Evolutionary conservation across 2,797 vertebrate species (phyloP).

Genomic region (Tenualosa thibaudeaui): DNA sequence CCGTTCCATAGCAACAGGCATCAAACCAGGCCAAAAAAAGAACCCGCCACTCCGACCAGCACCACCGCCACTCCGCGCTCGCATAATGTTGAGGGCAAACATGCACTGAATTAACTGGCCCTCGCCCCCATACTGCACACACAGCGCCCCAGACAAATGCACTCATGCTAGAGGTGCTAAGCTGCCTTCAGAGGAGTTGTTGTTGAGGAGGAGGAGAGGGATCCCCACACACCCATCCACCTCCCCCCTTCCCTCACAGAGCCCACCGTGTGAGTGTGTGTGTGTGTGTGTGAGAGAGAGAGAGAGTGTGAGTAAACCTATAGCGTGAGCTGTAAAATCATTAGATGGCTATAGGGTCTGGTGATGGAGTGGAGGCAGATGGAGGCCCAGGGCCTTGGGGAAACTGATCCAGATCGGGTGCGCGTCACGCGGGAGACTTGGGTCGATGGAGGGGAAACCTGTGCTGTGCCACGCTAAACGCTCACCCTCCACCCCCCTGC

Average conservation of each 20-base stretch:
- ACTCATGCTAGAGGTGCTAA: background rate
- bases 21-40: slow-evolving; percentile 79
- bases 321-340: background rate
- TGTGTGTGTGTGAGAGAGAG: no score
- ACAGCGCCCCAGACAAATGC: background rate
- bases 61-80: background rate
- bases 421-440: slow-evolving; percentile 9
- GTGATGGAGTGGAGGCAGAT: slow-evolving; percentile 11
- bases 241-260: background rate
- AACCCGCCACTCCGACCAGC: slow-evolving; percentile 45
- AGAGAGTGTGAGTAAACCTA: background rate
- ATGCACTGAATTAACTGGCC: background rate
- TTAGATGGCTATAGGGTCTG: background rate
- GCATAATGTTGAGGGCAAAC: background rate
- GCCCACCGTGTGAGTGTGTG: background rate
- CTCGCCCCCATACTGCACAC: background rate
- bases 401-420: slow-evolving; percentile 16
- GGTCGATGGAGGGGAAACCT: slow-evolving; percentile 11
- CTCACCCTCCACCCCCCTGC: background rate
- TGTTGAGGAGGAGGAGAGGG: background rate
- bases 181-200: background rate
- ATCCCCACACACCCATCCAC: background rate
- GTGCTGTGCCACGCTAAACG: background rate
- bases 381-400: background rate
- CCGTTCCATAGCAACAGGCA: slow-evolving; percentile 76